A percentile compares a stretch with the other conserved stretches of the same genome.
Evolutionary conservation across 2,113 vertebrate species (phyloP).

Genomic region (Pavo muticus): DNA sequence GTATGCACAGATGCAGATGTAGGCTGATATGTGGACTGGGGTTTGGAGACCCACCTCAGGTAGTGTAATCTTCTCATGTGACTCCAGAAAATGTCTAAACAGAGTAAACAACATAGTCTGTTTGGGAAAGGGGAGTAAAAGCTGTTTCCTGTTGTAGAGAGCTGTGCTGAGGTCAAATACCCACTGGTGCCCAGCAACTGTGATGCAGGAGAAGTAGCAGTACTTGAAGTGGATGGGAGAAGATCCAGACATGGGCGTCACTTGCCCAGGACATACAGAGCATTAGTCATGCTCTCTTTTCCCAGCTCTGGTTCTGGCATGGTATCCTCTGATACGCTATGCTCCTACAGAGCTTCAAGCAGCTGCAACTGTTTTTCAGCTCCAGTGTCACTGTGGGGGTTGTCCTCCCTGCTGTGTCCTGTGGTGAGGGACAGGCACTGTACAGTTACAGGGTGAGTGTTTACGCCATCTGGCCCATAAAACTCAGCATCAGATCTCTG

Average conservation of each 20-base stretch:
- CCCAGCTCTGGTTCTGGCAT: not conserved
- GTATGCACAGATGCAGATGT: not conserved
- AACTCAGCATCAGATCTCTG: not conserved
- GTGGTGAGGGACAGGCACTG: not conserved
- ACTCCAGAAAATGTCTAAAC: not conserved
- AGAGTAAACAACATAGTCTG: not conserved
- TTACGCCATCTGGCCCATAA: conserved; percentile 1
- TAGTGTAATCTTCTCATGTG: not conserved
- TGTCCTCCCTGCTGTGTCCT: not conserved
- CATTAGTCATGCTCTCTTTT: not conserved
- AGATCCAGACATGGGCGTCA: not conserved
- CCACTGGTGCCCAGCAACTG: fast-evolving
- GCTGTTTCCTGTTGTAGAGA: not conserved
- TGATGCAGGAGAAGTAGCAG: fast-evolving
- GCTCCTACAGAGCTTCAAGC: not conserved
- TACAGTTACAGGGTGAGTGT: not conserved
- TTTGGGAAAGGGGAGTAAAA: not conserved
- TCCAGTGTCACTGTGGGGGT: not conserved
- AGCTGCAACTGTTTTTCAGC: not conserved
- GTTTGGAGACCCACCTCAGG: not conserved
- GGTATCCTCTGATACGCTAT: not conserved
- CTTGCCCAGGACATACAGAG: not conserved
- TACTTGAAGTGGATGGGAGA: not conserved
- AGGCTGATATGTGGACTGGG: not conserved
- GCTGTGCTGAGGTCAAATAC: not conserved